Conservation (phyloP, 1,140 invertebrate species). For the Aphelenchoides besseyi region DNA sequence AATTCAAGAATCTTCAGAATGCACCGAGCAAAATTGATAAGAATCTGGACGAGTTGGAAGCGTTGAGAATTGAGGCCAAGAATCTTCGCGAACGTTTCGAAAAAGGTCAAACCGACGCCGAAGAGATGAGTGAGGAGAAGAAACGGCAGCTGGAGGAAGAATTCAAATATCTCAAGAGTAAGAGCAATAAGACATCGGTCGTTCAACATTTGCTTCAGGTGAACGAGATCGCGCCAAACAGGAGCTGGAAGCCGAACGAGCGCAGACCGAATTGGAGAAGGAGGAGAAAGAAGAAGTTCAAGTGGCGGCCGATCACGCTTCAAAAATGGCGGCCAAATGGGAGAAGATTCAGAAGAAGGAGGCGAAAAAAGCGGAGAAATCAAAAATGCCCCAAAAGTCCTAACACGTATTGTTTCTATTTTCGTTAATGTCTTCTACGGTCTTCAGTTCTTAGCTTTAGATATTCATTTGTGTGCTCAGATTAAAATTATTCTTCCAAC, state of each 20-base stretch:
- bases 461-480: too few relatives aligned
- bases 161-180: conserved; percentile 60
- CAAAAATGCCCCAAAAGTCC: conserved; percentile 48
- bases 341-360: conserved; percentile 62
- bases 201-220: conserved; percentile 33
- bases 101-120: conserved; percentile 30
- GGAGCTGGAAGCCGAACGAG: conserved; percentile 40
- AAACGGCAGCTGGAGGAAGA: conserved; percentile 56
- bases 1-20: conserved; percentile 61
- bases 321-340: conserved; percentile 62
- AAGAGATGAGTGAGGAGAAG: conserved; percentile 51
- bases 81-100: conserved; percentile 46
- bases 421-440: too few relatives aligned
- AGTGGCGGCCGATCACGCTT: conserved; percentile 58
- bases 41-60: conserved; percentile 56
- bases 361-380: conserved; percentile 62
- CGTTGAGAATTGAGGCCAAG: conserved; percentile 50
- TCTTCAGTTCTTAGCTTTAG: too few relatives aligned
- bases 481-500: too few relatives aligned
- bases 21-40: conserved; percentile 40
- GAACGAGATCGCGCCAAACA: conserved; percentile 40
- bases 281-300: conserved; percentile 58
- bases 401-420: too few relatives aligned
- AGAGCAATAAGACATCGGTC: not conserved
- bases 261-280: conserved; percentile 16